Evolutionary conservation across 2,113 vertebrate genomes (phyloP).

Genomic region (Platichthys flesus): DNA sequence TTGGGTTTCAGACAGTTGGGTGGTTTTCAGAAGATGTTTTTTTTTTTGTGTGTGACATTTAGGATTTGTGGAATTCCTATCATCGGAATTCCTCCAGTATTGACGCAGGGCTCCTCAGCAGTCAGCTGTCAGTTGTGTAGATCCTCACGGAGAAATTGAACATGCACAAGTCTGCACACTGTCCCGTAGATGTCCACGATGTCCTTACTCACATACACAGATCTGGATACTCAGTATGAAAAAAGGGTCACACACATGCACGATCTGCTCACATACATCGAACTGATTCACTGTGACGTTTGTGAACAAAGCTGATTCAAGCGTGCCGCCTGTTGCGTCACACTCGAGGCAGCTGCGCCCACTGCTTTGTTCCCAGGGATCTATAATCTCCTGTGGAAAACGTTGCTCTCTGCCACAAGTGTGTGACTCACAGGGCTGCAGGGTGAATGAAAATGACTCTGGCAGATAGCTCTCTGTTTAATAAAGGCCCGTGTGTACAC

Average conservation of each 20-base stretch:
- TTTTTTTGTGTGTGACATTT: not conserved
- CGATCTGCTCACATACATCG: not conserved
- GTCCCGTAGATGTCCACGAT: no score
- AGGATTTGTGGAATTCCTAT: not conserved
- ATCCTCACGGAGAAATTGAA: no score
- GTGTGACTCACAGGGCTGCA: slow-evolving; percentile 16
- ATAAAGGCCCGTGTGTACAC: slow-evolving; percentile 47
- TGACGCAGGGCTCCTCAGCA: no score
- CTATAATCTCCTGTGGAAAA: slow-evolving; percentile 51
- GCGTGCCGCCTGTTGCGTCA: not conserved
- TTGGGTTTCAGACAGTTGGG: no score
- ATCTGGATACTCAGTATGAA: not conserved
- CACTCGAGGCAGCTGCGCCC: slow-evolving; percentile 26
- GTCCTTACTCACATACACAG: not conserved
- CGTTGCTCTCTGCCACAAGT: slow-evolving; percentile 8
- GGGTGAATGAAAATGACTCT: slow-evolving; percentile 27
- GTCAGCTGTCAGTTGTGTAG: no score
- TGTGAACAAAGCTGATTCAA: slow-evolving; percentile 19
- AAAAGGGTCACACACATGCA: not conserved
- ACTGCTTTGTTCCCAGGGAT: slow-evolving; percentile 30
- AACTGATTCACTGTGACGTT: slow-evolving; percentile 6
- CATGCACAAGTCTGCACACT: no score
- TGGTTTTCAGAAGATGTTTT: no score
- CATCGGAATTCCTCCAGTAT: no score
- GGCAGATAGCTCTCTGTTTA: slow-evolving; percentile 38